Conservation (phyloP, 2,888 invertebrate genomes). For the Ligdia adustata region DNA sequence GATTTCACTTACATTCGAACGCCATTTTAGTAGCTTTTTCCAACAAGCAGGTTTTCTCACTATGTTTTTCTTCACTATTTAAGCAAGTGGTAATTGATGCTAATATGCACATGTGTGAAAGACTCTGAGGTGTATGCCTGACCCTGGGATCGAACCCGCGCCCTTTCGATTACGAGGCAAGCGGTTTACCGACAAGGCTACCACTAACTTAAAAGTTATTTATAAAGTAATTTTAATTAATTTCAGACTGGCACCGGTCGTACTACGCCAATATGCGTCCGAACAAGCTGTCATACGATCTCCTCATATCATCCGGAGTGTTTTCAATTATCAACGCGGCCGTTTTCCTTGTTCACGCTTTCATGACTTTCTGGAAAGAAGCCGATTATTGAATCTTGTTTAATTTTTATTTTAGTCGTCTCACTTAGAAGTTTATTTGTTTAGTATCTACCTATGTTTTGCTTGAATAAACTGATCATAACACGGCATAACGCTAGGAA, state of each 20-base stretch:
- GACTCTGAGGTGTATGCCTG: too few relatives aligned
- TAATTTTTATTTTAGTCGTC: conserved; percentile 2
- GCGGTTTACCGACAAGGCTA: too few relatives aligned
- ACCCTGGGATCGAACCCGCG: too few relatives aligned
- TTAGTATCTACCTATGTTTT: too few relatives aligned
- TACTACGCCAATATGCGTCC: conserved; percentile 83
- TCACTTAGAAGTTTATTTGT: neutral
- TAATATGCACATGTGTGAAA: too few relatives aligned
- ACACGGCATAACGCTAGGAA: too few relatives aligned
- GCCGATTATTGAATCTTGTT: conserved; percentile 71
- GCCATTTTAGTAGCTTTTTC: too few relatives aligned
- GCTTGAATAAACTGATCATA: conserved; percentile 13
- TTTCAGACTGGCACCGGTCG: conserved; percentile 76
- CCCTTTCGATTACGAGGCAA: too few relatives aligned
- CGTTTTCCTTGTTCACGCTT: conserved; percentile 85
- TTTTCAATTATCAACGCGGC: conserved; percentile 85
- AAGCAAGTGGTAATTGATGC: too few relatives aligned
- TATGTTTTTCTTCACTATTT: too few relatives aligned
- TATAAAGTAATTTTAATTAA: conserved; percentile 17
- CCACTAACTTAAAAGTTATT: neutral
- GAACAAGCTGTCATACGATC: conserved; percentile 87
- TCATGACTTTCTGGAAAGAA: conserved; percentile 83
- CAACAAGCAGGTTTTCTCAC: too few relatives aligned
- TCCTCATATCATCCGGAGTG: conserved; percentile 86
- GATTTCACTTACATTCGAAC: too few relatives aligned